Evolutionary conservation across 2,888 invertebrate species (phyloP), one percentile per base, ranked within the genome.

Genomic region (Coleophora flavipennella): DNA sequence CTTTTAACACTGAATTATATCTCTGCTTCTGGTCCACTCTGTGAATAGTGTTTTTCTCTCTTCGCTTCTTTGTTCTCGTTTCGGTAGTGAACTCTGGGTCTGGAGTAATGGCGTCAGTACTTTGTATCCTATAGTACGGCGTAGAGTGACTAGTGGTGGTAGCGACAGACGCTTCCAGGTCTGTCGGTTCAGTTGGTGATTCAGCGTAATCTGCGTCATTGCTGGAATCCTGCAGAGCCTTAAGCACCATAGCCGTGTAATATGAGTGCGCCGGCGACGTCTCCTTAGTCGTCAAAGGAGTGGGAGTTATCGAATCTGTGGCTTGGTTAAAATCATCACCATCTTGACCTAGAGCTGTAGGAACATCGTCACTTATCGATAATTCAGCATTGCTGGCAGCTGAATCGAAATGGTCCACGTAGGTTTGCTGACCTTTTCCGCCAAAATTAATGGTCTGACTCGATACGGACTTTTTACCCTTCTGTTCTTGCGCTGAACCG

Each of bases 391-490:
- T 46, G 27, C 50, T 66, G 11, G 59, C 57, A 39, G 74, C 72
- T 25, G 62, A 14, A 4, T 31, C 65, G 37, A 78, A 52, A 49
- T 81, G 80, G 48, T 81, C 75, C 8, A 78, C 63, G 6, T 67
- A 67, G 10, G 73, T 73, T 41, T 73, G 62, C 43, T 72, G 74
- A 37, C 76, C 77, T 49, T 73, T 65, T 13, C 73, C 72, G 9
- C 78, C 79, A 52, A 84, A 81, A 40, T 63, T 76, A 32, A 85
- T 71, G 43, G 79, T 83, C 54, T 84, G 84, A 1, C 74, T 75
- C 1, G 84, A 84, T 45, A 80, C 59, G 0, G 85, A 80, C 48
- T 83, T 84, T 43, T 78, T 79, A 7, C 65, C 66, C 45, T 62
- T 78, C 44, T 65, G 66, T 9, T 48, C 51, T 33, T 60, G 59